These are phyloP conservation scores for Epinotia ramella DNA, from an alignment of 2,888 invertebrate species.

Conservation along the genomic window DNA sequence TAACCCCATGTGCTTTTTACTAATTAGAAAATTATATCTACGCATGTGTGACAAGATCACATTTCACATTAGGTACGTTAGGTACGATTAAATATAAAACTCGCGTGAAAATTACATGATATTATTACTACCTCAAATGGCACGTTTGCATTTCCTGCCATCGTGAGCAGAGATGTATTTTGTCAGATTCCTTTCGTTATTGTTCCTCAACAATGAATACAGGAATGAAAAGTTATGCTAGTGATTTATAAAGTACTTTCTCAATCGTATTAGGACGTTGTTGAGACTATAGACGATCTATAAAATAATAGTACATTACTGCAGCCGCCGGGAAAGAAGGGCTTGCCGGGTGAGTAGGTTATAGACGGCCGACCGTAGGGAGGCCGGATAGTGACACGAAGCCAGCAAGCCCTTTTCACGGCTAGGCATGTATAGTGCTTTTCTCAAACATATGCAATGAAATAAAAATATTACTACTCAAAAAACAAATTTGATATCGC, in stretches of 20 bases:
- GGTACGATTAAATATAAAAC: constrained; percentile 18
- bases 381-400: no score
- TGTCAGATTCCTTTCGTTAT: constrained; percentile 16
- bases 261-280: constrained; percentile 4
- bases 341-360: no score
- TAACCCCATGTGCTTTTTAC: constrained; percentile 7
- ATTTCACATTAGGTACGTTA: neutral
- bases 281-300: neutral
- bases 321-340: no score
- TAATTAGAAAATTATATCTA: constrained; percentile 28
- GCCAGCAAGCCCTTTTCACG: no score
- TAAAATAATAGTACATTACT: neutral
- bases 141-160: constrained; percentile 22
- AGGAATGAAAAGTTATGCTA: neutral
- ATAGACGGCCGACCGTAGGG: no score
- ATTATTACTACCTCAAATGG: neutral
- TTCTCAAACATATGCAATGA: no score
- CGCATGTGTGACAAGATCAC: constrained; percentile 27
- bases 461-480: no score
- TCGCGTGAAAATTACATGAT: constrained; percentile 32
- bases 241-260: constrained; percentile 26
- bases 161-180: constrained; percentile 5
- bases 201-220: constrained; percentile 26
- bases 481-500: no score
- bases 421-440: no score